Evolutionary conservation across 2,888 invertebrate species (phyloP).

Genomic region (Phymatocera aterrima): DNA sequence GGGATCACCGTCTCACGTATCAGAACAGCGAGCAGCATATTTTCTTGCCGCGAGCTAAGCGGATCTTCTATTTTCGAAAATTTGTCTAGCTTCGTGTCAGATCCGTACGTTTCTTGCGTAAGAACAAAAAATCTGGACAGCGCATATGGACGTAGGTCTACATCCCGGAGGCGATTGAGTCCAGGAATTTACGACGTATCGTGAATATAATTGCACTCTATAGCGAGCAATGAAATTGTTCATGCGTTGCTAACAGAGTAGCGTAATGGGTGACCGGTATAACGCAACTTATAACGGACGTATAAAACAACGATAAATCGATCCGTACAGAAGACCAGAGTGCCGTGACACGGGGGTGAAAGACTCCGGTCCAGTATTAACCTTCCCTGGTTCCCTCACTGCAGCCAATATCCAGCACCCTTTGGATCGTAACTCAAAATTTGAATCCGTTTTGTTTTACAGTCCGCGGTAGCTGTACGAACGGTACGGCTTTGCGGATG

Average conservation of each 20-base stretch:
- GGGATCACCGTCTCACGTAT: background rate
- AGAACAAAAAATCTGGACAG: too few species aligned
- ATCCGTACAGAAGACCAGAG: background rate
- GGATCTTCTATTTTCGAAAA: too few species aligned
- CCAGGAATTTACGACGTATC: too few species aligned
- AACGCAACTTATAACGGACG: background rate
- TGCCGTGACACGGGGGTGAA: conserved; percentile 1
- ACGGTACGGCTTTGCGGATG: conserved; percentile 38
- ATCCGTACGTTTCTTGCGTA: too few species aligned
- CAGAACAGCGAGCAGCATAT: too few species aligned
- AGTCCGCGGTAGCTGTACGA: background rate
- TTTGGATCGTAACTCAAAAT: conserved; percentile 42
- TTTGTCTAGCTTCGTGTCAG: too few species aligned
- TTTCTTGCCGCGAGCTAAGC: too few species aligned
- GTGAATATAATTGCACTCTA: too few species aligned
- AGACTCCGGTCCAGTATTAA: conserved; percentile 10
- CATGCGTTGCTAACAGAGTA: background rate
- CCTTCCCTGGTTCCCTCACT: conserved; percentile 4
- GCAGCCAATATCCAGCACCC: conserved; percentile 26
- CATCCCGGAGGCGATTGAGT: too few species aligned
- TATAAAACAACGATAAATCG: conserved; percentile 5
- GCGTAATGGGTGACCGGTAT: background rate
- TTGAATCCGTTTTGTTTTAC: conserved; percentile 40
- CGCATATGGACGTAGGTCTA: too few species aligned
- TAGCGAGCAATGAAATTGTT: too few species aligned